Conservation (phyloP, 2,888 invertebrate species). For the Lissocephala sabroskyi region DNA sequence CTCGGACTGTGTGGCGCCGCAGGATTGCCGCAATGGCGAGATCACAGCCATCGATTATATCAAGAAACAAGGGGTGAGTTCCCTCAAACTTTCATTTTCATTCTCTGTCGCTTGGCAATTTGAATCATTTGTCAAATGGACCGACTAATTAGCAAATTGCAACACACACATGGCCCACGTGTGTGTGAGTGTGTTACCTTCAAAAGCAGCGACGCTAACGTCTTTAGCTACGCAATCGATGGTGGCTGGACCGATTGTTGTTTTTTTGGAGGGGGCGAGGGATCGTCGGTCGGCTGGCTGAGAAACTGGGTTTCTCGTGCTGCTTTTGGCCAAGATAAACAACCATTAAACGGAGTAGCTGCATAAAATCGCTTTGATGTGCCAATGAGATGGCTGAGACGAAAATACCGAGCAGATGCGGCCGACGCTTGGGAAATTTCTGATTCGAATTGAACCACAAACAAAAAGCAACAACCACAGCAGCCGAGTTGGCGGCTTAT, state of each 20-base stretch:
- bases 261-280: no score
- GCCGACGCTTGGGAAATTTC: no score
- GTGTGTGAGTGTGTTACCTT: neutral
- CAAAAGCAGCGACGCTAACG: neutral
- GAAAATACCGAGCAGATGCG: no score
- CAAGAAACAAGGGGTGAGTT: constrained; percentile 68
- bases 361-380: constrained; percentile 40
- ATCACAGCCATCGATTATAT: constrained; percentile 61
- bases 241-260: no score
- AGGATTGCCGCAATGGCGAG: constrained; percentile 68
- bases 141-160: constrained; percentile 18
- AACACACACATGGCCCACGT: constrained; percentile 6
- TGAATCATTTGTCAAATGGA: constrained; percentile 13
- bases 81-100: no score
- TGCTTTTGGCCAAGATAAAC: constrained; percentile 10
- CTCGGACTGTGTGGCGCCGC: constrained; percentile 67
- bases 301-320: neutral
- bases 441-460: constrained; percentile 26
- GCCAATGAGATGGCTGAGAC: no score
- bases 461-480: constrained; percentile 22
- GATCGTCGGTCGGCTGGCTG: no score
- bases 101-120: neutral
- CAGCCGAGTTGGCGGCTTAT: constrained; percentile 28
- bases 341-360: constrained; percentile 23
- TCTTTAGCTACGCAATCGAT: constrained; percentile 2